Conservation (phyloP, 2,888 invertebrate species). For the Emmelina monodactyla region DNA sequence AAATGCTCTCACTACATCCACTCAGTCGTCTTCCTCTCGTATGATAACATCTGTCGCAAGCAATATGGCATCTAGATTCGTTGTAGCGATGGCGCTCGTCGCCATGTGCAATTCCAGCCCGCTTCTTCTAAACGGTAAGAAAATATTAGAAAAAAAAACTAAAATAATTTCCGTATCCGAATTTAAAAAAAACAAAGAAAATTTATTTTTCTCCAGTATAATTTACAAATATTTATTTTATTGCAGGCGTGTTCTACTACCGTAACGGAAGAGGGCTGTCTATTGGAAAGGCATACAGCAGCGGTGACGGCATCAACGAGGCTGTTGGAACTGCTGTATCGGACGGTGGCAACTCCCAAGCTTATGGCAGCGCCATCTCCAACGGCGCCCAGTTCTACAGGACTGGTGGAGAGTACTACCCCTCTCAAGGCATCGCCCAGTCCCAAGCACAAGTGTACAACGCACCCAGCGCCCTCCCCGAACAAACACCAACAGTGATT, state of each 20-base stretch:
- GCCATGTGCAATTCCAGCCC: conserved; percentile 43
- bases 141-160: background rate
- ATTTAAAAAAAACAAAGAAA: background rate
- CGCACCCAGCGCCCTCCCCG: no score
- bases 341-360: conserved; percentile 26
- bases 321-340: conserved; percentile 34
- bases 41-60: conserved; percentile 21
- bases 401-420: conserved; percentile 25
- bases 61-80: conserved; percentile 44
- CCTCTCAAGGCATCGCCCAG: conserved; percentile 30
- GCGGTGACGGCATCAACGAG: conserved; percentile 25
- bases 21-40: conserved; percentile 35
- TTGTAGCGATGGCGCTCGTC: conserved; percentile 37
- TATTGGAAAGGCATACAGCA: conserved; percentile 32
- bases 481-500: no score
- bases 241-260: conserved; percentile 30
- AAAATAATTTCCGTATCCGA: background rate
- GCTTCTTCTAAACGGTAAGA: conserved; percentile 42
- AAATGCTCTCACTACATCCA: conserved; percentile 62
- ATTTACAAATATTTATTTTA: conserved; percentile 8
- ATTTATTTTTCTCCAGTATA: background rate
- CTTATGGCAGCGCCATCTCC: conserved; percentile 26
- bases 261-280: conserved; percentile 45
- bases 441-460: conserved; percentile 30
- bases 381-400: conserved; percentile 22